phyloP scores from a whole-genome alignment of 1,140 invertebrate genomes.

The Brachionus paranguensis region DNA sequence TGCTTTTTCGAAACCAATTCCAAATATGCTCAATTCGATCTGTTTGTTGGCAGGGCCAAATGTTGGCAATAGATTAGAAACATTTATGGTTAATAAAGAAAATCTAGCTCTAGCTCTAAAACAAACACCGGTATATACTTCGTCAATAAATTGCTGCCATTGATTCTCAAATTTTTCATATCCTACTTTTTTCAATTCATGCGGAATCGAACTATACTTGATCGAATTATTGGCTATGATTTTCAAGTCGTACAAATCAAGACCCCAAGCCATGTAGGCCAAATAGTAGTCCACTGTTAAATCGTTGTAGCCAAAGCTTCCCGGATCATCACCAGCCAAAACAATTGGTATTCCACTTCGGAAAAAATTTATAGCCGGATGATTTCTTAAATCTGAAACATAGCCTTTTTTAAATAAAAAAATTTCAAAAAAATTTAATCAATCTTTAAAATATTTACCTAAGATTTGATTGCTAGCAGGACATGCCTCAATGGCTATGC shows the following conservation, averaged over 20 bases:
- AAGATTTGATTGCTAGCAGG: slow-evolving; percentile 45
- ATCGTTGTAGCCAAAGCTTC: slow-evolving; percentile 44
- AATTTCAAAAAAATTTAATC: background rate
- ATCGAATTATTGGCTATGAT: slow-evolving; percentile 44
- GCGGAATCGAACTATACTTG: slow-evolving; percentile 42
- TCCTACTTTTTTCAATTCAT: slow-evolving; percentile 42
- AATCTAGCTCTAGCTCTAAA: background rate
- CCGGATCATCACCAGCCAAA: slow-evolving; percentile 46
- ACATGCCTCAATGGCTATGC: slow-evolving; percentile 45
- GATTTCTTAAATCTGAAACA: slow-evolving; percentile 44
- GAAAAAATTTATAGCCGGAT: slow-evolving; percentile 45
- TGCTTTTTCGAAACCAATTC: slow-evolving; percentile 4
- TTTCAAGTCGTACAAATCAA: slow-evolving; percentile 43
- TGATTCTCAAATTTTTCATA: slow-evolving; percentile 42
- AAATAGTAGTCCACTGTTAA: slow-evolving; percentile 46
- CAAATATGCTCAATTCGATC: background rate
- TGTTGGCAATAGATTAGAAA: background rate
- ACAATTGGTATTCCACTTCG: slow-evolving; percentile 44
- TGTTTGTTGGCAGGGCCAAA: background rate
- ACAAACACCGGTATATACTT: slow-evolving; percentile 42
- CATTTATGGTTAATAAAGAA: background rate
- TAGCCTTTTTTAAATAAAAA: slow-evolving; percentile 39
- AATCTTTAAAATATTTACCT: slow-evolving; percentile 40
- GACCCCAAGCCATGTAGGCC: slow-evolving; percentile 45
- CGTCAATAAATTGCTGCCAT: slow-evolving; percentile 42